These are phyloP conservation scores for Epinephelus moara DNA, from an alignment of 2,113 vertebrate genomes.

Conservation along the genomic window DNA sequence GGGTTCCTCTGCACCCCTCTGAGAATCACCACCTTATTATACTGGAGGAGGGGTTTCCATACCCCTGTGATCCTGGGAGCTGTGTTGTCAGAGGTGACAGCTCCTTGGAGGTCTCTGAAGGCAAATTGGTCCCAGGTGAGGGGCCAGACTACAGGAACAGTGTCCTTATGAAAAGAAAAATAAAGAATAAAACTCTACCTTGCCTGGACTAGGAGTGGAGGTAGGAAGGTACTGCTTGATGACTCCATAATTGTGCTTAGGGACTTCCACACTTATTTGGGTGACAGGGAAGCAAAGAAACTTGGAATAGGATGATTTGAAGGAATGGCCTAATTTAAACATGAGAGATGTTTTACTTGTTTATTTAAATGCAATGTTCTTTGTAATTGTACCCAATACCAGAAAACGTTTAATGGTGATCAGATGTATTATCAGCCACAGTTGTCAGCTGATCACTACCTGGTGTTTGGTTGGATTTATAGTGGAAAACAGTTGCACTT, in stretches of 20 bases:
- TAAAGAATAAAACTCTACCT: no score
- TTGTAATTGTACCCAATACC: neutral
- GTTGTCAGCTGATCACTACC: neutral
- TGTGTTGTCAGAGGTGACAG: constrained; percentile 35
- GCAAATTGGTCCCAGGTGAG: constrained; percentile 33
- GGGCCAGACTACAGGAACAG: neutral
- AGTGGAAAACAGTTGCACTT: neutral
- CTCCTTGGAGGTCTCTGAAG: neutral
- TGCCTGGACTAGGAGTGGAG: neutral
- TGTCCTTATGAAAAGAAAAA: neutral
- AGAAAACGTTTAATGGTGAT: neutral
- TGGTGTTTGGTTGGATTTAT: neutral
- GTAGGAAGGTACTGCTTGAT: neutral
- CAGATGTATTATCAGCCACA: neutral
- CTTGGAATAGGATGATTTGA: neutral
- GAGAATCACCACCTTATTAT: constrained; percentile 9
- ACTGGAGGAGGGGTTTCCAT: neutral
- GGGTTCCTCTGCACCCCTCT: constrained; percentile 2
- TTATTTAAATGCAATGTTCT: neutral
- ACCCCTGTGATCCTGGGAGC: neutral
- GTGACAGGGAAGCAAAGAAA: neutral
- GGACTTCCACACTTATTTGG: neutral
- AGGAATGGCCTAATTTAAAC: neutral
- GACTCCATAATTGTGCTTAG: neutral
- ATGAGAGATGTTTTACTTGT: neutral